Conservation (phyloP, 2,113 vertebrate species). For the Sitta europaea region DNA sequence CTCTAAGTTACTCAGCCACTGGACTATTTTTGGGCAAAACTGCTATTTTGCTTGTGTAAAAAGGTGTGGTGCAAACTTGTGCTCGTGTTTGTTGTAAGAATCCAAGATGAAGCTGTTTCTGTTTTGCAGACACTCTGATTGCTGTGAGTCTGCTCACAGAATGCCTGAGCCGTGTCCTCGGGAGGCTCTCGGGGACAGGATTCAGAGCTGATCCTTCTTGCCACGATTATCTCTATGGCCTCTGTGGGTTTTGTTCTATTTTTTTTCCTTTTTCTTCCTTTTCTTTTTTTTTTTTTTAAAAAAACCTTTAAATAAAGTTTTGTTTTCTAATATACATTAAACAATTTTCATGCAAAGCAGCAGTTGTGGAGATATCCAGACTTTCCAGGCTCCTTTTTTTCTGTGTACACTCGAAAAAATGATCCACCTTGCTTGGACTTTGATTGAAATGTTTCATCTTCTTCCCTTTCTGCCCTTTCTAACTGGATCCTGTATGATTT, state of each 20-base stretch:
- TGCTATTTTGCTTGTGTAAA: not conserved
- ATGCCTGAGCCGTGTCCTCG: not conserved
- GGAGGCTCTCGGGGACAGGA: not conserved
- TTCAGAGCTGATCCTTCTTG: conserved; percentile 47
- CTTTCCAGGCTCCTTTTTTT: conserved; percentile 25
- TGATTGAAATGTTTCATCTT: not conserved
- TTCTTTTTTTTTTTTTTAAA: not conserved
- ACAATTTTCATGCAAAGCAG: conserved; percentile 79
- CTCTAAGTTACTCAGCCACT: not conserved
- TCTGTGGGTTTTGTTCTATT: conserved; percentile 56
- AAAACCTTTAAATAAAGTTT: conserved; percentile 74
- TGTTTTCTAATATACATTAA: conserved; percentile 77
- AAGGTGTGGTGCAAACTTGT: conserved; percentile 62
- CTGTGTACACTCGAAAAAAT: not conserved
- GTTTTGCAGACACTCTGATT: not conserved
- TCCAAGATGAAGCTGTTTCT: not conserved
- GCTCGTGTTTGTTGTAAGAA: conserved; percentile 40
- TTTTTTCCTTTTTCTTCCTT: not conserved
- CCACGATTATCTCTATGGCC: conserved; percentile 43
- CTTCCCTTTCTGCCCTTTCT: not conserved
- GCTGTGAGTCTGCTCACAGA: not conserved
- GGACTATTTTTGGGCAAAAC: not conserved
- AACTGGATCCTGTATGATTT: not conserved
- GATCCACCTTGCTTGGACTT: not conserved
- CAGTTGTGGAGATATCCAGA: conserved; percentile 65